These are phyloP conservation scores for Zygogramma bicolorata DNA, from an alignment of 2,888 invertebrate genomes.

Conservation along the genomic window DNA sequence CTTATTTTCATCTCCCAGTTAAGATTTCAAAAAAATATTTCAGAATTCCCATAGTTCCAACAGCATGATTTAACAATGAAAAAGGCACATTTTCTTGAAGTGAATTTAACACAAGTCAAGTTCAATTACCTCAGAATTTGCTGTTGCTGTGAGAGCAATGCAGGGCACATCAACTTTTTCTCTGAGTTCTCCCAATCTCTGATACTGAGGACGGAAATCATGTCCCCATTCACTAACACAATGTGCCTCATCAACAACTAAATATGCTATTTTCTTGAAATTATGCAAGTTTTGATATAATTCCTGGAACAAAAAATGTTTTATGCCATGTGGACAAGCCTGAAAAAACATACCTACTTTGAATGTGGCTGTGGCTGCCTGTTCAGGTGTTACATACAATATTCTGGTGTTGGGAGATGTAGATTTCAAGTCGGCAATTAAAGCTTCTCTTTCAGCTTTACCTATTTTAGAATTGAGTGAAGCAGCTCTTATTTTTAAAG, in stretches of 20 bases:
- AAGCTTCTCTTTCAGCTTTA: conserved; percentile 79
- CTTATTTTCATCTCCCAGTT: too few species aligned
- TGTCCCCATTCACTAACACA: conserved; percentile 99
- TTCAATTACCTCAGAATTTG: conserved; percentile 72
- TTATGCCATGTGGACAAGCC: neutral
- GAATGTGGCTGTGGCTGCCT: conserved; percentile 85
- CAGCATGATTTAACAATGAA: too few species aligned
- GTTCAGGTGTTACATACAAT: conserved; percentile 97
- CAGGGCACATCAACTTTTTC: conserved; percentile 80
- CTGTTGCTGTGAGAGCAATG: conserved; percentile 97
- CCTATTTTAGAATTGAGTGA: conserved; percentile 94
- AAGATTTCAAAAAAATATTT: too few species aligned
- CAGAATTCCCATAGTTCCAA: too few species aligned
- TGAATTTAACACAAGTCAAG: neutral
- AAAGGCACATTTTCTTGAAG: too few species aligned
- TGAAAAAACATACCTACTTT: conserved; percentile 64
- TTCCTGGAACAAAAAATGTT: conserved; percentile 62
- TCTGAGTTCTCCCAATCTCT: conserved; percentile 84
- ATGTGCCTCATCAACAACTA: conserved; percentile 98
- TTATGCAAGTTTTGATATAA: conserved; percentile 78
- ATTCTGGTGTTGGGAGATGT: conserved; percentile 83
- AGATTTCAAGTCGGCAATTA: conserved; percentile 80
- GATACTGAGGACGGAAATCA: conserved; percentile 95
- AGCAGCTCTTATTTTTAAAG: conserved; percentile 83
- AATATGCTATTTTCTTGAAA: conserved; percentile 84